These are phyloP conservation scores for Mus minutoides DNA, from an alignment of 2,797 vertebrate species.

Conservation along the genomic window DNA sequence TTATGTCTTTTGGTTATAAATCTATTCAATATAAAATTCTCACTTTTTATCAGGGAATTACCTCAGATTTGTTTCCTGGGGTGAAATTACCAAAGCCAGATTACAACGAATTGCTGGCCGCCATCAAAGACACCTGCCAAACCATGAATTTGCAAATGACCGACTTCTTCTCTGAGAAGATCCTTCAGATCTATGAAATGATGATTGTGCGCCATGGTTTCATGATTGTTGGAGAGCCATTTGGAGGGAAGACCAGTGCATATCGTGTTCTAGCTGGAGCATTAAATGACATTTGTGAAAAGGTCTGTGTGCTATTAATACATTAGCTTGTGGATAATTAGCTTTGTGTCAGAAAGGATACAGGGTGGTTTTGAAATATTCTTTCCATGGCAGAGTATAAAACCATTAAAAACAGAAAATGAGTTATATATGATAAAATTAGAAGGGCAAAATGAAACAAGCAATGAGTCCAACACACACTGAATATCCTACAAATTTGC, in stretches of 20 bases:
- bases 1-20: neutral
- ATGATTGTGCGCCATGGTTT: constrained; percentile 96
- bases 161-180: constrained; percentile 91
- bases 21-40: neutral
- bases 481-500: neutral
- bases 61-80: constrained; percentile 95
- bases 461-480: neutral
- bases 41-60: constrained; percentile 91
- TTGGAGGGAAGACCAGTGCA: constrained; percentile 93
- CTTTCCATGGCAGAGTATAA: neutral
- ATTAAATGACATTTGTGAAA: constrained; percentile 89
- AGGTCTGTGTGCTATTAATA: constrained; percentile 84
- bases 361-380: neutral
- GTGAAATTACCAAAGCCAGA: constrained; percentile 93
- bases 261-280: constrained; percentile 93
- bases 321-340: neutral
- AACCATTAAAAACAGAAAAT: neutral
- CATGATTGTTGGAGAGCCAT: constrained; percentile 96
- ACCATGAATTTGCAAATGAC: constrained; percentile 95
- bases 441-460: neutral
- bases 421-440: neutral
- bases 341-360: neutral
- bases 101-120: constrained; percentile 90
- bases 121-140: constrained; percentile 90
- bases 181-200: constrained; percentile 95